phyloP scores from a whole-genome alignment of 2,797 vertebrate species.

The Sternotherus odoratus region DNA sequence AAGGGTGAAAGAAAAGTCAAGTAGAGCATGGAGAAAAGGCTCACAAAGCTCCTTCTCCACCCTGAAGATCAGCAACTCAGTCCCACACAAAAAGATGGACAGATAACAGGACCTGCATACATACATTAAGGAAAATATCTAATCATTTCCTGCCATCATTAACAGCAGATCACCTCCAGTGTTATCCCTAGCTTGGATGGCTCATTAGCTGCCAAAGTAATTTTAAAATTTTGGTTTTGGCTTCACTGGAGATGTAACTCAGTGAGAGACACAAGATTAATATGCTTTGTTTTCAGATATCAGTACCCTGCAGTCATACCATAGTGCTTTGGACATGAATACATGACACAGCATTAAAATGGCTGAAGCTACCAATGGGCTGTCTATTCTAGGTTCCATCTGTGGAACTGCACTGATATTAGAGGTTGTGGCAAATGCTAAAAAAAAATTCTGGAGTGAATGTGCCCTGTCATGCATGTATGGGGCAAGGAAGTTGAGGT shows the following conservation, averaged over 20 bases:
- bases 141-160: neutral
- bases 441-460: neutral
- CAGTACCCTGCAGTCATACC: neutral
- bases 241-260: neutral
- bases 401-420: neutral
- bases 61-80: slow-evolving; percentile 39
- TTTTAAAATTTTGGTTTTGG: neutral
- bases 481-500: neutral
- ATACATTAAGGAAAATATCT: neutral
- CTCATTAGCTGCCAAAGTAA: neutral
- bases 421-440: accelerated
- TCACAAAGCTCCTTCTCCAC: slow-evolving; percentile 59
- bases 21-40: slow-evolving; percentile 38
- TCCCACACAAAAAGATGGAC: slow-evolving; percentile 24
- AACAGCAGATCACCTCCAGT: too few relatives aligned
- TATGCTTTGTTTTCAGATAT: neutral
- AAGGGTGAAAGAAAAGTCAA: slow-evolving; percentile 14
- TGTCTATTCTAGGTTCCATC: neutral
- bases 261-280: neutral
- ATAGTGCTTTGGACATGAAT: neutral
- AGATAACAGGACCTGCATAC: slow-evolving; percentile 21
- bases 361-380: neutral
- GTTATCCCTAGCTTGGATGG: neutral
- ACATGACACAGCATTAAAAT: neutral
- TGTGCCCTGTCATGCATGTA: neutral